Evolutionary conservation across 2,113 vertebrate species (phyloP).

Genomic region (Psilopsiagon aymara): DNA sequence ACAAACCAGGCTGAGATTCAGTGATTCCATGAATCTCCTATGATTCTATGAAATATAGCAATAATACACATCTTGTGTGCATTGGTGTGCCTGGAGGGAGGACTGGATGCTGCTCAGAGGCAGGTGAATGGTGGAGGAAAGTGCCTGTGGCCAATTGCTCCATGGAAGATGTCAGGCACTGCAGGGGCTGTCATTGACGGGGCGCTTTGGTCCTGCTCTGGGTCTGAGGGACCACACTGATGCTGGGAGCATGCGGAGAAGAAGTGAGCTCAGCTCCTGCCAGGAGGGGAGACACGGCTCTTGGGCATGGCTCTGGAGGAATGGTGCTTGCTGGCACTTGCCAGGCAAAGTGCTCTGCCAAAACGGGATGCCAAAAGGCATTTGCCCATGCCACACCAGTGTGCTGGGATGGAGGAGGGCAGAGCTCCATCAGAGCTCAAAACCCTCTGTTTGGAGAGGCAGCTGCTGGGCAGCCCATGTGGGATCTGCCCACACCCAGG

Average conservation of each 20-base stretch:
- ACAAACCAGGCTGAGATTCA: background rate
- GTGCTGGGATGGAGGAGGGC: fast-evolving
- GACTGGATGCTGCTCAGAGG: background rate
- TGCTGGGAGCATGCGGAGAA: background rate
- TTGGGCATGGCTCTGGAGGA: background rate
- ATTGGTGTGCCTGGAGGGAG: background rate
- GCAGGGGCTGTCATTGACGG: background rate
- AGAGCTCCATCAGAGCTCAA: background rate
- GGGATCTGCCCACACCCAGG: background rate
- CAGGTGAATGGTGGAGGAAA: background rate
- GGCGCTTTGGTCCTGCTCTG: background rate
- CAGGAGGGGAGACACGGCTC: background rate
- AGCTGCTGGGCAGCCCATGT: too few relatives aligned
- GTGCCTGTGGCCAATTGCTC: too few relatives aligned
- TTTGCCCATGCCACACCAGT: background rate
- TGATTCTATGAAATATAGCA: background rate
- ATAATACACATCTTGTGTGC: background rate
- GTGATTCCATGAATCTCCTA: background rate
- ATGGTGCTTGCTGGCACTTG: background rate
- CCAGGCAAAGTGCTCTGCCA: background rate
- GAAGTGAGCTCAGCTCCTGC: background rate
- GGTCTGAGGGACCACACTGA: background rate
- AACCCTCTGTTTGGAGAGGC: background rate
- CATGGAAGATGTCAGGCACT: fast-evolving
- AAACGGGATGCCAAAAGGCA: background rate